These are phyloP conservation scores for Drosophila setifemur DNA, from an alignment of 1,140 invertebrate genomes.

Conservation along the genomic window DNA sequence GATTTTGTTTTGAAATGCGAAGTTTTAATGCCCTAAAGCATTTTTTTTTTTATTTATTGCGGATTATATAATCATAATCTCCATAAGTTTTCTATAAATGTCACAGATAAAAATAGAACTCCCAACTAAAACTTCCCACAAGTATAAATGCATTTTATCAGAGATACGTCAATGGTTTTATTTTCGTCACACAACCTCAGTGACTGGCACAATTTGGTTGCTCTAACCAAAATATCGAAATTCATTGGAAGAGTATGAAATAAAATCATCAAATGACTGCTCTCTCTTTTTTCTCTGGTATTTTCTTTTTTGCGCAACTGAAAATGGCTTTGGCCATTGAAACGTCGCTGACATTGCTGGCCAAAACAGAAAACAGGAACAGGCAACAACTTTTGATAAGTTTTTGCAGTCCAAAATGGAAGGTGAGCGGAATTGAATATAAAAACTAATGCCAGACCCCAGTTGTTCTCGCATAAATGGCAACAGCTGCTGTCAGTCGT, in stretches of 20 bases:
- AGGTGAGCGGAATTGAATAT: constrained; percentile 63
- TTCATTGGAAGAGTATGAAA: constrained; percentile 6
- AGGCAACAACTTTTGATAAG: constrained; percentile 44
- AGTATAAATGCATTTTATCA: no score
- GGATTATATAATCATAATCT: no score
- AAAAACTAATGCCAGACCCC: constrained; percentile 64
- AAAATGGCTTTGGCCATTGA: constrained; percentile 39
- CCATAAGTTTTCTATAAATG: no score
- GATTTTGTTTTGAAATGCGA: neutral
- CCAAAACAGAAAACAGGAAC: constrained; percentile 17
- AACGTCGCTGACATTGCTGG: constrained; percentile 29
- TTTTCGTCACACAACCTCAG: neutral
- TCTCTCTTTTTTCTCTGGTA: neutral
- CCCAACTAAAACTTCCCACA: neutral
- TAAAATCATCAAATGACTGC: constrained; percentile 31
- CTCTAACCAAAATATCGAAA: neutral
- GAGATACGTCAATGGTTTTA: neutral
- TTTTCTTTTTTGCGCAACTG: constrained; percentile 13
- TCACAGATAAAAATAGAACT: no score
- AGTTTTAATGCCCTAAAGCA: neutral
- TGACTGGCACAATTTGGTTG: neutral
- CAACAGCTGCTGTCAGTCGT: constrained; percentile 47
- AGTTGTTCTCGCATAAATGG: constrained; percentile 18
- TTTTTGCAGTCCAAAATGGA: constrained; percentile 37
- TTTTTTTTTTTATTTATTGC: no score